phyloP scores from a whole-genome alignment of 2,888 invertebrate genomes.

The Drosophila mimetica region DNA sequence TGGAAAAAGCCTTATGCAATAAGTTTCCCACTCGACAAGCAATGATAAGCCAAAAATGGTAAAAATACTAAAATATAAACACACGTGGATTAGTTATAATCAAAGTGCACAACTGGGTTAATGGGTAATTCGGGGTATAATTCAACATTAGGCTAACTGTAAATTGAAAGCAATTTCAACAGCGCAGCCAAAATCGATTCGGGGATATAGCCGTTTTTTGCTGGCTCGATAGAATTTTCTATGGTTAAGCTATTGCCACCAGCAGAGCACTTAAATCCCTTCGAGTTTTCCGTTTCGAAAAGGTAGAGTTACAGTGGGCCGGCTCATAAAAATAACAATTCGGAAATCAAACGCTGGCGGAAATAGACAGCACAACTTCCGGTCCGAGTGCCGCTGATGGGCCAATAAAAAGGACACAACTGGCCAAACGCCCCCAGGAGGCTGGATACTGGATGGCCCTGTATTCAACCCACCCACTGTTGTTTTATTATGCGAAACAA shows the following conservation, averaged over 20 bases:
- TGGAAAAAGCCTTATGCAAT: no score
- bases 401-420: constrained; percentile 79
- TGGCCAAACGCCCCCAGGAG: constrained; percentile 74
- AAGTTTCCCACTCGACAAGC: no score
- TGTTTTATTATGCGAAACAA: constrained; percentile 80
- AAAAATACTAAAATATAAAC: not conserved
- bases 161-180: not conserved
- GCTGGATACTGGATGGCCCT: constrained; percentile 20
- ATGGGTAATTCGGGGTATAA: not conserved
- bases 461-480: constrained; percentile 28
- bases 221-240: not conserved
- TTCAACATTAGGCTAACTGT: constrained; percentile 1
- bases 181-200: constrained; percentile 19
- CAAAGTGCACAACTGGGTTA: not conserved
- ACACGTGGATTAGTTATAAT: not conserved
- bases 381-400: constrained; percentile 48
- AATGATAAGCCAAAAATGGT: no score
- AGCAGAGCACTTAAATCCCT: constrained; percentile 18
- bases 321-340: constrained; percentile 68
- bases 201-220: not conserved
- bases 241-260: constrained; percentile 9
- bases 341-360: constrained; percentile 71
- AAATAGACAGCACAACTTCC: constrained; percentile 75
- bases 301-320: not conserved
- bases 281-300: constrained; percentile 1